Base-by-base conservation (phyloP, 2,888 invertebrate species). In the Drymonia ruficornis region DNA sequence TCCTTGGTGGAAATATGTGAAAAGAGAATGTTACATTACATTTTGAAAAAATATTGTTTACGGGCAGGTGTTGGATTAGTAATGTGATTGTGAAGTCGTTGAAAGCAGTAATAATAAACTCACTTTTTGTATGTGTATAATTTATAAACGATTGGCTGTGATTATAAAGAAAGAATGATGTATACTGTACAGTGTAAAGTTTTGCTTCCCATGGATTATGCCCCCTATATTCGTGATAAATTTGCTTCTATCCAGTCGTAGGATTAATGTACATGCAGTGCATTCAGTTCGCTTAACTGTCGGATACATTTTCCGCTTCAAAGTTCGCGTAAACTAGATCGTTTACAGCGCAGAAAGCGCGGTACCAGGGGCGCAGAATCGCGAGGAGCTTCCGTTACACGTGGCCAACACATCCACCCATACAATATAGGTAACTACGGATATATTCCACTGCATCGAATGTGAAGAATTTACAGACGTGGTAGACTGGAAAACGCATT, bases 401-500 rank as follows among this genome's bases (percentile, higher is more conserved):
- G 84, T 84, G 84, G 69, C 76, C 52, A 78, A 81, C 86, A 84
- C 87, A 89, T n/a, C n/a, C 87, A 74, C 16, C 29, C 31, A 34
- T 53, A 46, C 61, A 61, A 57, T 52, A 50, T 57, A 57, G 63
- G 57, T 59, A 23, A 2, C 23, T 23, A 23, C 23, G 5, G 2
- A 67, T 70, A 73, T 53, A 67, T 61, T 55, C 65, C 6, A 50
- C 67, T 70, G 72, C 72, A 70, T 77, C 62, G 61, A 66, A 67
- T 71, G 67, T 67, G 72, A 56, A 74, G 67, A 75, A 71, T 71
- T 78, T 81, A 85, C 81, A 87, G 72, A 78, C 78, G 80, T 83
- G 81, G 74, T 70, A 83, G 84, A 85, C 83, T 83, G 84, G 86
- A 83, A 87, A 87, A 86, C 75, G 81, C 81, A 78, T 84, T 85